A percentile compares a stretch with the other conserved stretches of the same genome.
Evolutionary conservation across 2,888 invertebrate species (phyloP).

Genomic region (Sphaerophoria rueppellii): DNA sequence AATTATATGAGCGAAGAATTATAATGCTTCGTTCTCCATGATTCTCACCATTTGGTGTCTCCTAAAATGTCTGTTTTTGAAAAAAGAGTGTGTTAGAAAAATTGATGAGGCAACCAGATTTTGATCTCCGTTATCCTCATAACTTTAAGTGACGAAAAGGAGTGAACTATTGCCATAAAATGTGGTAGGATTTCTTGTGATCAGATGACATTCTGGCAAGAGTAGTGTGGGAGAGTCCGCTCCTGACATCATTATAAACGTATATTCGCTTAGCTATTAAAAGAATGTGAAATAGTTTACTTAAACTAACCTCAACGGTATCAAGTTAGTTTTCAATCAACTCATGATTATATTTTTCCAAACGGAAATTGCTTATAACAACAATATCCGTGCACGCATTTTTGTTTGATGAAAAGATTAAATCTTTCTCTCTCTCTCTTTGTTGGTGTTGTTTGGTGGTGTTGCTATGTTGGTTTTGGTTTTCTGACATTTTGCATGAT

Average conservation of each 20-base stretch:
- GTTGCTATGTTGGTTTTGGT: background rate
- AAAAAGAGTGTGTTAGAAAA: no score
- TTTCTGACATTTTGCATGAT: constrained; percentile 38
- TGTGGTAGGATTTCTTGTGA: no score
- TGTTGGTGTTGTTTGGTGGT: background rate
- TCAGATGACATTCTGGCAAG: no score
- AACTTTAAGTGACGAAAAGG: no score
- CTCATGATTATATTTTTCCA: constrained; percentile 36
- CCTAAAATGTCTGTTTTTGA: no score
- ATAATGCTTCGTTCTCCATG: no score
- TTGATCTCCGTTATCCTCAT: no score
- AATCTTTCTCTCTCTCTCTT: constrained; percentile 58
- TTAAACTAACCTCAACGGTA: constrained; percentile 28
- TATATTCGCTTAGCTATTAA: constrained; percentile 24
- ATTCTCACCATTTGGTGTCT: no score
- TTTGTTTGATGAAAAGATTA: constrained; percentile 60
- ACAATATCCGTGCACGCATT: constrained; percentile 65
- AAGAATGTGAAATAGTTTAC: constrained; percentile 43
- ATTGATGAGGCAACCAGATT: no score
- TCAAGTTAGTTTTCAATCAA: constrained; percentile 48
- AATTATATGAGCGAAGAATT: no score
- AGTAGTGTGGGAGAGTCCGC: background rate
- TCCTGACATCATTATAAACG: constrained; percentile 12
- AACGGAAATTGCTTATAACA: constrained; percentile 69
- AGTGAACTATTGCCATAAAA: no score